phyloP scores from a whole-genome alignment of 23 tunicate species.

The Ascidia mentula region DNA sequence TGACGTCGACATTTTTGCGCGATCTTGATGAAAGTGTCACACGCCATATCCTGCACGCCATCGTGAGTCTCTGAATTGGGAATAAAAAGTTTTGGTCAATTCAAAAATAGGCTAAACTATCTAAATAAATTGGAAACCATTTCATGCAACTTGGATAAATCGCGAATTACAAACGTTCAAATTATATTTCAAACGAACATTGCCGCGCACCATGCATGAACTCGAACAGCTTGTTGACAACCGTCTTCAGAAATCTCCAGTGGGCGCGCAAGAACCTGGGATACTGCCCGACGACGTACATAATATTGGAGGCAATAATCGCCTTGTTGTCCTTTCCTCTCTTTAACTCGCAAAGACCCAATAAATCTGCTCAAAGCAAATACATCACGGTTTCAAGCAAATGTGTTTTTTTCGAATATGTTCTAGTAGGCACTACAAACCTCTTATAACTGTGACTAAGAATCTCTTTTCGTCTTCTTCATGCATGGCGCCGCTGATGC shows the following conservation, averaged over 20 bases:
- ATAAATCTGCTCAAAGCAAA: conserved; percentile 50
- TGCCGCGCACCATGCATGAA: conserved; percentile 99
- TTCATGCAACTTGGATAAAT: no score
- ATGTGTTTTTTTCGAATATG: not conserved
- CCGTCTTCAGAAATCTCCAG: conserved; percentile 98
- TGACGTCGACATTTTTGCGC: conserved; percentile 98
- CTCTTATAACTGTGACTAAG: conserved; percentile 98
- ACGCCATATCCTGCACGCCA: conserved; percentile 99
- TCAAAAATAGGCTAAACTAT: no score
- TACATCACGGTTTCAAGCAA: not conserved
- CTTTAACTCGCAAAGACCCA: conserved; percentile 97
- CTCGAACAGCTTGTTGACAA: conserved; percentile 98
- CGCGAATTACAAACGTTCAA: no score
- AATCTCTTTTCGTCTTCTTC: conserved; percentile 99
- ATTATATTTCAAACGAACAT: no score
- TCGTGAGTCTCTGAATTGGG: conserved; percentile 96
- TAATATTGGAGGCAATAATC: conserved; percentile 98
- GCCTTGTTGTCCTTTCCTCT: conserved; percentile 99
- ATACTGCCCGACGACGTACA: conserved; percentile 99
- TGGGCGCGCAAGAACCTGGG: conserved; percentile 99
- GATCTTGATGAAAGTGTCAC: conserved; percentile 99
- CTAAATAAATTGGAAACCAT: no score
- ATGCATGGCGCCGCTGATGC: conserved; percentile 99
- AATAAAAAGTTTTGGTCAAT: no score
- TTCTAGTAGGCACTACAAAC: no score